Percentiles rank a stretch among this genome's conserved stretches.
Evolutionary conservation across 1,140 invertebrate species (phyloP).

Genomic region (Drosophila nigrodunni): DNA sequence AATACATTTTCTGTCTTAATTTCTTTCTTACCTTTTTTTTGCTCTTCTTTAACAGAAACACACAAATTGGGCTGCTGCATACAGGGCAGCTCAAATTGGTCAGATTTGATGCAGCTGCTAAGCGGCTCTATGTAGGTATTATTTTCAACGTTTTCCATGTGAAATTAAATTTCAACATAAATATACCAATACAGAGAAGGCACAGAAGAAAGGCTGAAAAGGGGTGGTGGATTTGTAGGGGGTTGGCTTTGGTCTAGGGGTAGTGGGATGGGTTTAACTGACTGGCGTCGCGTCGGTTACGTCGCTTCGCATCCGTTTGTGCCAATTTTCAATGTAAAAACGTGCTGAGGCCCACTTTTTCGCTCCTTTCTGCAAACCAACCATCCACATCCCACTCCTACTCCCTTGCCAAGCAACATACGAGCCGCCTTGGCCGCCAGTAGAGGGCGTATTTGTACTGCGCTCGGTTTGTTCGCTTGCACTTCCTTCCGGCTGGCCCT

Average conservation of each 20-base stretch:
- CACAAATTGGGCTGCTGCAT: background rate
- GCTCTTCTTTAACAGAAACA: background rate
- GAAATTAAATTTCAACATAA: conserved; percentile 50
- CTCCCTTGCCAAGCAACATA: no score
- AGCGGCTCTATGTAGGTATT: background rate
- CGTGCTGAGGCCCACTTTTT: conserved; percentile 30
- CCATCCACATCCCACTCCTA: background rate
- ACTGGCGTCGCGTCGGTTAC: conserved; percentile 15
- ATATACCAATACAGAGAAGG: conserved; percentile 16
- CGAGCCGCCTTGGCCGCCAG: background rate
- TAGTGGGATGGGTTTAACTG: background rate
- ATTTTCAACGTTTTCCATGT: conserved; percentile 21
- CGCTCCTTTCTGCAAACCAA: conserved; percentile 26
- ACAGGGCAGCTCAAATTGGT: conserved; percentile 16
- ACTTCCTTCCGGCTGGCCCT: conserved; percentile 72
- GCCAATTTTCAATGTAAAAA: conserved; percentile 65
- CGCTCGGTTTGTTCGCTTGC: conserved; percentile 75
- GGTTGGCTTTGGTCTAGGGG: background rate
- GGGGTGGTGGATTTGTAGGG: background rate
- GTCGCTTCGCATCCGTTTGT: conserved; percentile 70
- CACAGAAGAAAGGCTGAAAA: background rate
- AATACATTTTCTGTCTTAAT: background rate
- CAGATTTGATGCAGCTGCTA: conserved; percentile 18
- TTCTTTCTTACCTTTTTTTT: background rate
- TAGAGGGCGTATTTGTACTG: conserved; percentile 63